A percentile compares a stretch with the other conserved stretches of the same genome.
Conservation (phyloP, 2,113 vertebrate genomes). For the Coturnix japonica region DNA sequence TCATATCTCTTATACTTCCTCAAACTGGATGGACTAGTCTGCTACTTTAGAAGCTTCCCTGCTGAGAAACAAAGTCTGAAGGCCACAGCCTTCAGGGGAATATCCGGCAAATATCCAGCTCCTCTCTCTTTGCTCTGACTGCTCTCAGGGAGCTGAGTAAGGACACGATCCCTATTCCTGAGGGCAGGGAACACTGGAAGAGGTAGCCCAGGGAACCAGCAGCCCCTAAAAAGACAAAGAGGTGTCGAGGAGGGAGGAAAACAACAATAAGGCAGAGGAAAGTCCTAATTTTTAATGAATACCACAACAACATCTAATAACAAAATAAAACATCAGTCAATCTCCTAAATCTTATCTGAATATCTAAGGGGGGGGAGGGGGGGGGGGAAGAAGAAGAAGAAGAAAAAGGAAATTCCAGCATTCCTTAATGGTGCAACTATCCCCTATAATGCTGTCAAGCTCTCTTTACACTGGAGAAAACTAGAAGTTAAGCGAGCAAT, state of each 20-base stretch:
- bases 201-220: accelerated
- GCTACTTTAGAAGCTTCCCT: accelerated
- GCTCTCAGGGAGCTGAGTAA: not conserved
- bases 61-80: not conserved
- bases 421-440: not conserved
- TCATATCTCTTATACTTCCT: not conserved
- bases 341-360: not conserved
- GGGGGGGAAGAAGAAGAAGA: too few species aligned
- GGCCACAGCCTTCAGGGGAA: not conserved
- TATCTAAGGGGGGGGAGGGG: not conserved
- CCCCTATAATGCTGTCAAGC: not conserved
- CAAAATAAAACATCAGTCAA: not conserved
- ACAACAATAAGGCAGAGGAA: not conserved
- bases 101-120: not conserved
- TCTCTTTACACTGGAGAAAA: not conserved
- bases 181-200: not conserved
- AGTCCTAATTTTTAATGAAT: not conserved
- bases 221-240: not conserved
- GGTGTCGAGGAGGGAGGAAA: accelerated
- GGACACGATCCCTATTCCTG: not conserved
- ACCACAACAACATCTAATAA: not conserved
- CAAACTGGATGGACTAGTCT: not conserved
- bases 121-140: not conserved
- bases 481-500: not conserved
- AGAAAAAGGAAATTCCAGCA: not conserved